Evolutionary conservation across 2,113 vertebrate species (phyloP).

Genomic region (Labeo catla): DNA sequence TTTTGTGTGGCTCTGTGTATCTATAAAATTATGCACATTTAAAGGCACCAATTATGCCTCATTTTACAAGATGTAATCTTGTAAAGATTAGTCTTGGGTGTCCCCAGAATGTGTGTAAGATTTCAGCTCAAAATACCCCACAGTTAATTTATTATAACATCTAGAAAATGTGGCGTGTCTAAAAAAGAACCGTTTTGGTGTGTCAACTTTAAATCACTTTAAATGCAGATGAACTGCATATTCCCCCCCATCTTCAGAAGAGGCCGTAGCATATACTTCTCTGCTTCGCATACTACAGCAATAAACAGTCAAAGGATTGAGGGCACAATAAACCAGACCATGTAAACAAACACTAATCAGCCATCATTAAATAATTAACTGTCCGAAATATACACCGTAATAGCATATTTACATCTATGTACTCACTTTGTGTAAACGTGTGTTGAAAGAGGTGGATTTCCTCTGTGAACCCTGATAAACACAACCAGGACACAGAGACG

Average conservation of each 20-base stretch:
- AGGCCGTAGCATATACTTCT: too few species aligned
- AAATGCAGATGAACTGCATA: too few species aligned
- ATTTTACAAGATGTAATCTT: too few species aligned
- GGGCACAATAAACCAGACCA: neutral
- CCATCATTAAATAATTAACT: neutral
- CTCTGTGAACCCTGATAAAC: conserved; percentile 10
- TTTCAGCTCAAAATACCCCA: too few species aligned
- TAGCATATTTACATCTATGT: neutral
- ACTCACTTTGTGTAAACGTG: neutral
- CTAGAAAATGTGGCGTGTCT: too few species aligned
- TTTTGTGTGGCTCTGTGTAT: neutral
- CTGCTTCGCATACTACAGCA: too few species aligned
- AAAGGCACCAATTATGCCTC: neutral
- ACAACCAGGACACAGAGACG: neutral
- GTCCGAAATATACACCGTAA: neutral
- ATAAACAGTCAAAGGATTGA: neutral
- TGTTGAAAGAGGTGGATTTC: neutral
- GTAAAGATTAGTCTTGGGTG: too few species aligned
- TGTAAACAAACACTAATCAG: neutral
- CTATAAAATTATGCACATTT: neutral
- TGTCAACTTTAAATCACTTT: too few species aligned
- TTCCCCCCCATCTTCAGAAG: too few species aligned
- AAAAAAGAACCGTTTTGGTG: too few species aligned
- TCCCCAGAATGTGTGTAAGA: too few species aligned
- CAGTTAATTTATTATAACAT: too few species aligned